Evolutionary conservation across 2,113 vertebrate species (phyloP).

Genomic region (Tonatia bakeri): DNA sequence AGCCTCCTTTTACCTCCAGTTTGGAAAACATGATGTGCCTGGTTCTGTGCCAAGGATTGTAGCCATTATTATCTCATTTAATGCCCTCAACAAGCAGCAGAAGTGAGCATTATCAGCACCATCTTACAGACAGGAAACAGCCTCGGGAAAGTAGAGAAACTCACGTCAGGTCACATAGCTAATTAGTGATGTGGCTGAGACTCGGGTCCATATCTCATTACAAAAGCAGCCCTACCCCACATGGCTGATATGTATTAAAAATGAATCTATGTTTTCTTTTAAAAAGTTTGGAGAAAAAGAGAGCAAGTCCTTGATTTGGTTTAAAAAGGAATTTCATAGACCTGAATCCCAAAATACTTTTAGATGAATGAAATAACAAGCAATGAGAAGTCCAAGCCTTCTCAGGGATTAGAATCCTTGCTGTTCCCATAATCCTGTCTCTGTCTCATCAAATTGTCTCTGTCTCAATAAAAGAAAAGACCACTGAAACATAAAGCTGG

Average conservation of each 20-base stretch:
- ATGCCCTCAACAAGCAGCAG: background rate
- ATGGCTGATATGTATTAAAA: background rate
- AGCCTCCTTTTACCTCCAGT: background rate
- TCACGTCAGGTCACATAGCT: background rate
- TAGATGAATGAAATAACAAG: background rate
- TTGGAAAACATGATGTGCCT: background rate
- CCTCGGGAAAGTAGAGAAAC: background rate
- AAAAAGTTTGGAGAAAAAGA: background rate
- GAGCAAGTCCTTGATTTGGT: background rate
- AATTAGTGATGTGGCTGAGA: background rate
- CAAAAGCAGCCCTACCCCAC: background rate
- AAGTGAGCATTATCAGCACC: background rate
- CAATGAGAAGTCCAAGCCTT: background rate
- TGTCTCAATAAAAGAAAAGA: background rate
- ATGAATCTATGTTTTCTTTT: background rate
- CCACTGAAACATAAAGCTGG: background rate
- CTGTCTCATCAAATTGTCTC: conserved; percentile 5
- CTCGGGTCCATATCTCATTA: background rate
- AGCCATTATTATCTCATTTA: background rate
- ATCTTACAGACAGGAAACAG: background rate
- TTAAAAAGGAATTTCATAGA: background rate
- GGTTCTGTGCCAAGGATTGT: background rate
- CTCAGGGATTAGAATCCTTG: background rate
- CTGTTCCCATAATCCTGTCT: background rate
- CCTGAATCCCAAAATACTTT: background rate